Percentiles rank a stretch among this genome's conserved stretches.
These are phyloP conservation scores for Bellardia bayeri DNA, from an alignment of 2,888 invertebrate genomes.

Conservation along the genomic window DNA sequence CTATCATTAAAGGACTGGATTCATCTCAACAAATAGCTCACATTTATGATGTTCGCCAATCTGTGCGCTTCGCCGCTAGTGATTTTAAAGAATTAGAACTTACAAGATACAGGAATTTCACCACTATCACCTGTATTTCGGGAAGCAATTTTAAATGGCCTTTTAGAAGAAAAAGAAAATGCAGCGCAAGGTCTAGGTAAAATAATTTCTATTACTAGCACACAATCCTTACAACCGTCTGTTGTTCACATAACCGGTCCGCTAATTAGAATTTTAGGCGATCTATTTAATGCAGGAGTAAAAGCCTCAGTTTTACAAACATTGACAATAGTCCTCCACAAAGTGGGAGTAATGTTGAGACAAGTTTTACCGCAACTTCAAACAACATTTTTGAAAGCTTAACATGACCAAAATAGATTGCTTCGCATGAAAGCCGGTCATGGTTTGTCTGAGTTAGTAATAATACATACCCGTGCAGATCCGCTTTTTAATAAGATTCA, in stretches of 20 bases:
- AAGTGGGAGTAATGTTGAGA: slow-evolving; percentile 97
- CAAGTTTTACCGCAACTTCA: slow-evolving; percentile 99
- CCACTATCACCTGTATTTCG: slow-evolving; percentile 97
- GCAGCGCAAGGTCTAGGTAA: slow-evolving; percentile 96
- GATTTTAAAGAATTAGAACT: slow-evolving; percentile 92
- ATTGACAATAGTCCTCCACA: slow-evolving; percentile 94
- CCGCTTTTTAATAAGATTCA: slow-evolving; percentile 97
- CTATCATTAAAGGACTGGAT: slow-evolving; percentile 94
- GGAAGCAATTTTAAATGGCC: slow-evolving; percentile 97
- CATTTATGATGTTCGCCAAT: slow-evolving; percentile 95
- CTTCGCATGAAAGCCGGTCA: slow-evolving; percentile 95
- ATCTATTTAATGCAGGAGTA: slow-evolving; percentile 96
- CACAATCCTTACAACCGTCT: slow-evolving; percentile 95
- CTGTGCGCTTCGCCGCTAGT: slow-evolving; percentile 94
- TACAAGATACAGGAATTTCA: slow-evolving; percentile 96
- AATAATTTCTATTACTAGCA: slow-evolving; percentile 87
- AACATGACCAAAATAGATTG: slow-evolving; percentile 94
- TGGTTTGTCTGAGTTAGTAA: slow-evolving; percentile 94
- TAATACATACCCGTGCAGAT: slow-evolving; percentile 97
- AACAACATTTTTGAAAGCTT: slow-evolving; percentile 98
- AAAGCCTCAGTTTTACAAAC: slow-evolving; percentile 98
- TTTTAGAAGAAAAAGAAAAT: slow-evolving; percentile 97
- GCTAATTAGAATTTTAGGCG: slow-evolving; percentile 97
- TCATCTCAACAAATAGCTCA: slow-evolving; percentile 93
- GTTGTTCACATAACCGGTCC: slow-evolving; percentile 99